Conservation (phyloP, 1,140 invertebrate species). For the Megalonaias nervosa region DNA sequence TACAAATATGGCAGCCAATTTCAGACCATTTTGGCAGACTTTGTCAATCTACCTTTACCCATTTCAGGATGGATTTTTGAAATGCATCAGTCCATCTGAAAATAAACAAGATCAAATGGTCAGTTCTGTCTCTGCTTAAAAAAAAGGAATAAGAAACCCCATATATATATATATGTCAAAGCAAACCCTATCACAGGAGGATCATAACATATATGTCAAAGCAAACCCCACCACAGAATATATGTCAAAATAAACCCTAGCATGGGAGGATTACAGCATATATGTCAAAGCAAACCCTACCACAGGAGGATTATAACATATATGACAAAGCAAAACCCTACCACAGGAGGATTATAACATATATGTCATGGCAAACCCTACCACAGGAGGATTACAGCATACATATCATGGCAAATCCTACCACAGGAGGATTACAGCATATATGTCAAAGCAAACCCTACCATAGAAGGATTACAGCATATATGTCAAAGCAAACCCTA, state of each 20-base stretch:
- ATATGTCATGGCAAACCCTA: no score
- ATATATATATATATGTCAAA: neutral
- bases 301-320: no score
- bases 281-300: no score
- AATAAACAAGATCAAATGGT: conserved; percentile 60
- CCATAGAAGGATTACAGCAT: no score
- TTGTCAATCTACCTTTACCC: conserved; percentile 84
- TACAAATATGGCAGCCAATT: no score
- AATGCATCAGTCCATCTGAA: conserved; percentile 93
- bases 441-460: no score
- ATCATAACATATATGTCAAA: neutral
- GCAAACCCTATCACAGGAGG: neutral
- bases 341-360: no score
- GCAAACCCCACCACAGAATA: neutral
- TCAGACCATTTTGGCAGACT: neutral
- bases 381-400: no score
- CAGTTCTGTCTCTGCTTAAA: neutral
- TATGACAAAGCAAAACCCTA: no score
- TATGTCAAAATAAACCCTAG: no score
- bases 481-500: no score
- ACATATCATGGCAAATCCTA: neutral
- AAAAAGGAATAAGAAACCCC: neutral
- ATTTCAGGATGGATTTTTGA: conserved; percentile 95
- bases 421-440: neutral
- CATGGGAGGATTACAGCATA: no score